These are phyloP conservation scores for Cyrtorhinus lividipennis DNA, from an alignment of 1,140 invertebrate species.

Conservation along the genomic window DNA sequence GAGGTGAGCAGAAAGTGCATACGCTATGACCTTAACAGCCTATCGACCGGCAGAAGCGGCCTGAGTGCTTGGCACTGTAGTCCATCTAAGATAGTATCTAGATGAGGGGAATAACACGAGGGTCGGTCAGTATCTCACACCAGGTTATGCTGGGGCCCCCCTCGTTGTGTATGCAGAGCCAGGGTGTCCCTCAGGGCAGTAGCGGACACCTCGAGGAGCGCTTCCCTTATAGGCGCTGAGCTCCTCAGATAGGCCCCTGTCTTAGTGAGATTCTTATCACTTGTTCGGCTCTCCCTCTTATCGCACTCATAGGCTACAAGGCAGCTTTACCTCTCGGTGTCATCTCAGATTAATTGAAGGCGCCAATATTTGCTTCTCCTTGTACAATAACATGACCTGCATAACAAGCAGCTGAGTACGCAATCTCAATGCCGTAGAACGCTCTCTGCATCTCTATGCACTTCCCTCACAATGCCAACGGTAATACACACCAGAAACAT, in stretches of 20 bases:
- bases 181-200: conserved; percentile 2
- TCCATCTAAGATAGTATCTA: conserved; percentile 3
- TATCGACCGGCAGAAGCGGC: not conserved
- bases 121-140: conserved; percentile 1
- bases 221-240: conserved; percentile 5
- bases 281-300: not conserved
- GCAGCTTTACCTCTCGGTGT: not conserved
- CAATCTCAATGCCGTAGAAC: too few relatives aligned
- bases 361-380: not conserved
- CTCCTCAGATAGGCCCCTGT: not conserved
- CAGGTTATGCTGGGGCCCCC: not conserved
- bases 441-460: too few relatives aligned
- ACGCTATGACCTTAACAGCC: conserved; percentile 4
- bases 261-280: conserved; percentile 1
- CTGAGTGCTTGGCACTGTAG: conserved; percentile 6
- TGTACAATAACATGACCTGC: not conserved
- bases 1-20: not conserved
- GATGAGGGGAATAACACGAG: conserved; percentile 5
- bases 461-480: too few relatives aligned
- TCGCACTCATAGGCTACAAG: not conserved
- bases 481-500: too few relatives aligned
- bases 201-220: not conserved
- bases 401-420: not conserved
- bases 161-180: conserved; percentile 5
- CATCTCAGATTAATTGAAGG: conserved; percentile 4